Conservation (phyloP, 1,140 invertebrate species). For the Colletes gigas region DNA sequence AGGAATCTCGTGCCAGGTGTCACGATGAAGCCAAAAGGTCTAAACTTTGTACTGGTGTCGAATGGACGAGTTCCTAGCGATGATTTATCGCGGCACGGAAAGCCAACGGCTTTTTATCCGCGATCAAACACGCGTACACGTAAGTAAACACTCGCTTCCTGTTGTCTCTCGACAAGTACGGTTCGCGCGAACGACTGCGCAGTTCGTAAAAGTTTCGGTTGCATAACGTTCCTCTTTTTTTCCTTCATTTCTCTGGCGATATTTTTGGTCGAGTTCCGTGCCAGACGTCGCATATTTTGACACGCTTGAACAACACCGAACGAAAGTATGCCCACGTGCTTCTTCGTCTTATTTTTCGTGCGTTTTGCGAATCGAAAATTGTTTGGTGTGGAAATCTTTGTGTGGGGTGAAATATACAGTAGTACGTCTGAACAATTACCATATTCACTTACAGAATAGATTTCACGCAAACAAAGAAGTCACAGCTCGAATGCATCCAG, state of each 20-base stretch:
- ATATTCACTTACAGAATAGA: too few species aligned
- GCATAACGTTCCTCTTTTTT: neutral
- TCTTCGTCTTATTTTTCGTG: neutral
- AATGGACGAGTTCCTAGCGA: too few species aligned
- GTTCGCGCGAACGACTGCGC: neutral
- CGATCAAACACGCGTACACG: neutral
- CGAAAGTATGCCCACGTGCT: slow-evolving; percentile 9
- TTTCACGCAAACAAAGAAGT: too few species aligned
- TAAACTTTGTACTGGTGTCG: too few species aligned
- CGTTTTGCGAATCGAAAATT: neutral
- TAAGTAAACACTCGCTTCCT: neutral
- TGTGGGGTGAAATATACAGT: too few species aligned
- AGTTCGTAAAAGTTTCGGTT: neutral
- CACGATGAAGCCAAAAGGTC: too few species aligned
- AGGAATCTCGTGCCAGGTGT: too few species aligned
- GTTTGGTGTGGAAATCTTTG: neutral
- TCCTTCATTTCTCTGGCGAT: slow-evolving; percentile 19
- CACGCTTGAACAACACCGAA: neutral
- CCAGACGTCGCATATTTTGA: slow-evolving; percentile 24
- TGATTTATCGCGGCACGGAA: neutral
- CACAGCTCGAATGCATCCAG: too few species aligned
- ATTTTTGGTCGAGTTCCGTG: slow-evolving; percentile 24
- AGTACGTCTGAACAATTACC: too few species aligned
- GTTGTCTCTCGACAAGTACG: neutral
- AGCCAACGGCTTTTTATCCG: neutral